phyloP scores from a whole-genome alignment of 2,113 vertebrate genomes.

The Hassar affinis region DNA sequence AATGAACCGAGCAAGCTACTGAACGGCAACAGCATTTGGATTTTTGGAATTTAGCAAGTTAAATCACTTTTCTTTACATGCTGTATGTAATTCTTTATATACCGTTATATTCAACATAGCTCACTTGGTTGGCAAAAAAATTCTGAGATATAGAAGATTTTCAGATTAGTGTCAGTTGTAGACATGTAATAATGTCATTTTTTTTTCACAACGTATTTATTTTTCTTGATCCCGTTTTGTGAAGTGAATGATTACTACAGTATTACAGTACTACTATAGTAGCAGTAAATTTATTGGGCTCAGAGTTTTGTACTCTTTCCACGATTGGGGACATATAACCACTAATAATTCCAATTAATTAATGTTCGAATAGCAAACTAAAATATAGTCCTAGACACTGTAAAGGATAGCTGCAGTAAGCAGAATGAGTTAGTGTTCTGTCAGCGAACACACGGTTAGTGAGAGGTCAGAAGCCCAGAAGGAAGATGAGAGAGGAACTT shows the following conservation, averaged over 20 bases:
- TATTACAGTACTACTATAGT: background rate
- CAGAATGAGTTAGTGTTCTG: background rate
- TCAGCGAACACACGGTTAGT: constrained; percentile 9
- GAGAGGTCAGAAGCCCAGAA: constrained; percentile 10
- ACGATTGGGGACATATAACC: background rate
- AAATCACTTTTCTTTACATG: no score
- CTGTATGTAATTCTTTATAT: background rate
- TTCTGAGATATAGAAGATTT: no score
- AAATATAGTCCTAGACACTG: background rate
- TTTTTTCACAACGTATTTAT: background rate
- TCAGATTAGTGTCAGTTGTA: no score
- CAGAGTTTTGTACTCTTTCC: background rate
- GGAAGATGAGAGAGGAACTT: constrained; percentile 38
- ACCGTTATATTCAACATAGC: background rate
- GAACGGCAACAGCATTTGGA: background rate
- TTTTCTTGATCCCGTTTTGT: background rate
- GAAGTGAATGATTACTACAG: background rate
- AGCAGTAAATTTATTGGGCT: background rate
- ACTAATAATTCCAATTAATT: constrained; percentile 4
- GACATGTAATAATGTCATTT: no score
- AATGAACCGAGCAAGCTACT: background rate
- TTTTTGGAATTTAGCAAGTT: no score
- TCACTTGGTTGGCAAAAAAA: no score
- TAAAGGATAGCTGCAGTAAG: background rate
- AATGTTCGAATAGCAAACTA: background rate